Evolutionary conservation across 2,888 invertebrate genomes (phyloP).

Genomic region (Uropetala carovei): DNA sequence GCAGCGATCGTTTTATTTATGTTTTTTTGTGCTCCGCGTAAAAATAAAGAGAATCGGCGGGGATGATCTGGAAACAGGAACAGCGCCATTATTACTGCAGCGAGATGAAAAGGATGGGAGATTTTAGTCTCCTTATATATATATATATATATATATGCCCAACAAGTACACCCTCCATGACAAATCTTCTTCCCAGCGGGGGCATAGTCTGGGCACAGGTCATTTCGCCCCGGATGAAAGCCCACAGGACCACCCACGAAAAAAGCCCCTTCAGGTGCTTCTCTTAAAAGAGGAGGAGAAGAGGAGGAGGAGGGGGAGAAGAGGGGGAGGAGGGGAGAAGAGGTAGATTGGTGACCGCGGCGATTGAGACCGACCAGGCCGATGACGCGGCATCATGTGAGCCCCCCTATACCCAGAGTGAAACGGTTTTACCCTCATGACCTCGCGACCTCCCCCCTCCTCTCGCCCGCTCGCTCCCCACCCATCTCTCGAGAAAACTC

Average conservation of each 20-base stretch:
- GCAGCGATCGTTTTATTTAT: too few species aligned
- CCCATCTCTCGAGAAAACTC: slow-evolving; percentile 37
- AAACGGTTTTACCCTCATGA: not conserved
- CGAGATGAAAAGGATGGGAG: not conserved
- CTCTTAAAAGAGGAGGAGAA: not conserved
- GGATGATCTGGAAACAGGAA: slow-evolving; percentile 34
- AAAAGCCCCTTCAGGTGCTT: slow-evolving; percentile 52
- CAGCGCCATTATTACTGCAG: not conserved
- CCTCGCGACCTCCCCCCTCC: slow-evolving; percentile 15
- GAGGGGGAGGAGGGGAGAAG: not conserved
- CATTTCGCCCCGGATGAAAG: slow-evolving; percentile 25
- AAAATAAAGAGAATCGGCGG: not conserved
- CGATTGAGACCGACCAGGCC: slow-evolving; percentile 45
- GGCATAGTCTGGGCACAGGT: slow-evolving; percentile 52
- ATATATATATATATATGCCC: not conserved
- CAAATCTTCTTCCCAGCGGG: slow-evolving; percentile 54
- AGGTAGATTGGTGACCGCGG: slow-evolving; percentile 31
- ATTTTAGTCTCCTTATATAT: not conserved
- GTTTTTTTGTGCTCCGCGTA: too few species aligned
- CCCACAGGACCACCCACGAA: not conserved
- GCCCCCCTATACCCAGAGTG: not conserved
- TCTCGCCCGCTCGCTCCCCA: not conserved
- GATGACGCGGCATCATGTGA: slow-evolving; percentile 46
- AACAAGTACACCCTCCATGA: slow-evolving; percentile 30
- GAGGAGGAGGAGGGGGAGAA: not conserved